Conservation (phyloP, 2,888 invertebrate genomes). For the Drosophila kanekoi region DNA sequence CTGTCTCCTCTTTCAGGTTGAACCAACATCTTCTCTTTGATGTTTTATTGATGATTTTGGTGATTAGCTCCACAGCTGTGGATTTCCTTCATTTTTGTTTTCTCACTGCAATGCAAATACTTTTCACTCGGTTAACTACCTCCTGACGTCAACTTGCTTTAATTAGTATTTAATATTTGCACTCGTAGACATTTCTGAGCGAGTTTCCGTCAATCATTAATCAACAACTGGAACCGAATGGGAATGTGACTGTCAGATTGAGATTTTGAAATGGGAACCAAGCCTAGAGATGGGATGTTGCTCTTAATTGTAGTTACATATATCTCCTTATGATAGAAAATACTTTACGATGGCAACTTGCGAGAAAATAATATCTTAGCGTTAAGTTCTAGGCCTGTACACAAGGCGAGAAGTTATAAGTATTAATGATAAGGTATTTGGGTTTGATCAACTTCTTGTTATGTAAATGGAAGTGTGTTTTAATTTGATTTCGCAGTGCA, state of each 20-base stretch:
- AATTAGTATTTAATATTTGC: constrained; percentile 59
- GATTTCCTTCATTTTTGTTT: constrained; percentile 1
- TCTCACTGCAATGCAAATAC: constrained; percentile 38
- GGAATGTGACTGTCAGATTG: background rate
- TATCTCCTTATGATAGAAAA: background rate
- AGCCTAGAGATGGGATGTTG: background rate
- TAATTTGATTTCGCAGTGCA: no score
- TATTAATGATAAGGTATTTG: no score
- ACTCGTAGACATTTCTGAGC: constrained; percentile 1
- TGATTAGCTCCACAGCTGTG: constrained; percentile 52
- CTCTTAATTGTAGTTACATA: background rate
- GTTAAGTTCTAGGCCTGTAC: background rate
- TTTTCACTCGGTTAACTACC: constrained; percentile 1
- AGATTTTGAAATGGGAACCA: background rate
- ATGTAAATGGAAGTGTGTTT: no score
- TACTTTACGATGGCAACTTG: background rate
- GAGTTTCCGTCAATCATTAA: constrained; percentile 6
- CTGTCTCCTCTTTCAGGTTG: constrained; percentile 15
- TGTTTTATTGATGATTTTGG: constrained; percentile 72
- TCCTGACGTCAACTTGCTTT: constrained; percentile 32
- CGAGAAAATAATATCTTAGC: background rate
- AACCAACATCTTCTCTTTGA: constrained; percentile 54
- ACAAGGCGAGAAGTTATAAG: background rate
- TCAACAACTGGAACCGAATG: background rate
- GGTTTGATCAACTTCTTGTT: no score